A percentile compares a stretch with the other conserved stretches of the same genome.
Conservation (phyloP, 2,113 vertebrate genomes). For the Artemisiospiza belli region DNA sequence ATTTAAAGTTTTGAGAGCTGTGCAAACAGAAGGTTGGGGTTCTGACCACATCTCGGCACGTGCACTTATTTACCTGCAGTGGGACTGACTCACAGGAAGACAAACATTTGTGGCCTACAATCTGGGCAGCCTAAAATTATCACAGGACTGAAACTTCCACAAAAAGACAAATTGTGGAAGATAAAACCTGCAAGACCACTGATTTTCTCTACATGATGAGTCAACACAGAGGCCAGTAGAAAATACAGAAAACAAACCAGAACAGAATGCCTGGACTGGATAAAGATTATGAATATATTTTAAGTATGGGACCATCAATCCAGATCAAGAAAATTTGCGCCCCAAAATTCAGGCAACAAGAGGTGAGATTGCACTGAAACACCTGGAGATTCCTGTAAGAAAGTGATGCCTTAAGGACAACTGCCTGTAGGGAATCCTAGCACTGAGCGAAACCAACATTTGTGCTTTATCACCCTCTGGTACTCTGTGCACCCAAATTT, state of each 20-base stretch:
- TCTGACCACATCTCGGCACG: not conserved
- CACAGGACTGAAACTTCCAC: not conserved
- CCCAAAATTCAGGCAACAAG: not conserved
- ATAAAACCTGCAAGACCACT: not conserved
- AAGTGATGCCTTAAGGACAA: not conserved
- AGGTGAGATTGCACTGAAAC: not conserved
- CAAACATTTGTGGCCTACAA: not conserved
- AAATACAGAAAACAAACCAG: not conserved
- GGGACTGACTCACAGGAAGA: not conserved
- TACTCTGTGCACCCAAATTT: not conserved
- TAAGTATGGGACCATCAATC: not conserved
- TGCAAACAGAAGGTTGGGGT: not conserved
- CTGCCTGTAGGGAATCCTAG: not conserved
- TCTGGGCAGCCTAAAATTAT: not conserved
- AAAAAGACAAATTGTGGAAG: not conserved
- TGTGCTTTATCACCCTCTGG: not conserved
- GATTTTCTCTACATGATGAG: not conserved
- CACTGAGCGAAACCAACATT: not conserved
- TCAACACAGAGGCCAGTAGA: not conserved
- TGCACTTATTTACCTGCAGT: not conserved
- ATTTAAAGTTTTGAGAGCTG: not conserved
- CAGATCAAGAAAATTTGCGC: not conserved
- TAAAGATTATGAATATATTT: not conserved
- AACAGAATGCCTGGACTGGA: not conserved
- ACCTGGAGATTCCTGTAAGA: not conserved